Conservation (phyloP, 2,888 invertebrate genomes). For the Thymelicus acteon region DNA sequence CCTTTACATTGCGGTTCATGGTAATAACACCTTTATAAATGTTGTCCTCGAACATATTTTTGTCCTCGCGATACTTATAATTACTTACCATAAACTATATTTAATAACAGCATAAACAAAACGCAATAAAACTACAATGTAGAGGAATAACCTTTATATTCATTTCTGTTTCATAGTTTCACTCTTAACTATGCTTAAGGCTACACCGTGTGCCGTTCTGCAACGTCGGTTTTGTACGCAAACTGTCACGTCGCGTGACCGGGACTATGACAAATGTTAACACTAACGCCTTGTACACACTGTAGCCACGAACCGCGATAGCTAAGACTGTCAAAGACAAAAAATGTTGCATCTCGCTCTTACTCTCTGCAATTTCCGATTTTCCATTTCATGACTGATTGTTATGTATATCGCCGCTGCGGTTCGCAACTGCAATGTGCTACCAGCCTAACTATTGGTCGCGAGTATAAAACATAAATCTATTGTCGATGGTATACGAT, state of each 20-base stretch:
- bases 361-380: too few species aligned
- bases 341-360: too few species aligned
- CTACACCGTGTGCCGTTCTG: slow-evolving; percentile 57
- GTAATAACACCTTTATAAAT: too few species aligned
- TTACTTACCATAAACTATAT: too few species aligned
- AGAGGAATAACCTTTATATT: slow-evolving; percentile 83
- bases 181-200: slow-evolving; percentile 72
- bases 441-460: slow-evolving; percentile 35
- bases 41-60: too few species aligned
- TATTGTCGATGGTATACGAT: slow-evolving; percentile 41
- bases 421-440: too few species aligned
- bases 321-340: too few species aligned
- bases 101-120: not conserved
- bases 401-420: too few species aligned
- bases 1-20: too few species aligned
- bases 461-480: slow-evolving; percentile 55
- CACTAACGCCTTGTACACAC: not conserved
- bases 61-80: too few species aligned
- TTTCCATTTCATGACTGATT: too few species aligned
- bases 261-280: slow-evolving; percentile 26
- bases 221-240: slow-evolving; percentile 32
- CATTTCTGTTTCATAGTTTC: slow-evolving; percentile 74
- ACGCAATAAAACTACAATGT: slow-evolving; percentile 58
- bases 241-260: slow-evolving; percentile 29
- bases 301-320: too few species aligned